Evolutionary conservation across 2,113 vertebrate species (phyloP).

Genomic region (Atractosteus spatula): DNA sequence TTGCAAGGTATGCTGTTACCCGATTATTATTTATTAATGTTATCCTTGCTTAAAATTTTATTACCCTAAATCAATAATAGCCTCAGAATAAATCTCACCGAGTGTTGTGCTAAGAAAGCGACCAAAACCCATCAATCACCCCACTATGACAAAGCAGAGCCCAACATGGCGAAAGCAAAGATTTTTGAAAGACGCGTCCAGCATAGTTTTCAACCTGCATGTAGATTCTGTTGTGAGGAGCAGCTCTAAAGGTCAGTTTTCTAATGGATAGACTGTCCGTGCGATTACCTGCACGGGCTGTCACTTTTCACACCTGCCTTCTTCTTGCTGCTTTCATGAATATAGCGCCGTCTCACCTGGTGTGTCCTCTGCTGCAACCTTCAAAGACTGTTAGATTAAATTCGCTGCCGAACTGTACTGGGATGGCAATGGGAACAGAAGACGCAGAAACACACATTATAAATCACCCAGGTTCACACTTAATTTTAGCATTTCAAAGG

Average conservation of each 20-base stretch:
- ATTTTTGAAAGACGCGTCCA: not conserved
- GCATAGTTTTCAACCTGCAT: not conserved
- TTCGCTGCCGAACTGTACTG: too few relatives aligned
- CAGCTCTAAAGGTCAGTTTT: not conserved
- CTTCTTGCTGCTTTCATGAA: too few relatives aligned
- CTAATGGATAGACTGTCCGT: not conserved
- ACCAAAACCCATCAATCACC: constrained; percentile 29
- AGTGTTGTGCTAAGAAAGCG: constrained; percentile 20
- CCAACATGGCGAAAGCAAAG: constrained; percentile 13
- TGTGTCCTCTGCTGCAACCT: too few relatives aligned
- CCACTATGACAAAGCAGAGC: constrained; percentile 1
- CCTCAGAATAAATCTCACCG: constrained; percentile 47
- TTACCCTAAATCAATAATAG: constrained; percentile 55
- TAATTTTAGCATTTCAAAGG: too few relatives aligned
- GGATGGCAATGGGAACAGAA: too few relatives aligned
- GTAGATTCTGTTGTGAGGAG: not conserved
- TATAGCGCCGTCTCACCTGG: too few relatives aligned
- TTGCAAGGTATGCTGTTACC: constrained; percentile 53
- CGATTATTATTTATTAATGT: constrained; percentile 57
- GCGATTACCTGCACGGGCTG: not conserved
- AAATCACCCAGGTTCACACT: too few relatives aligned
- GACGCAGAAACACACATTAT: too few relatives aligned
- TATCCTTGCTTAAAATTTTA: constrained; percentile 57
- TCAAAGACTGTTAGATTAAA: too few relatives aligned
- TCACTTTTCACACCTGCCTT: too few relatives aligned